These are phyloP conservation scores for Rutilus rutilus DNA, from an alignment of 2,113 vertebrate species.

Conservation along the genomic window DNA sequence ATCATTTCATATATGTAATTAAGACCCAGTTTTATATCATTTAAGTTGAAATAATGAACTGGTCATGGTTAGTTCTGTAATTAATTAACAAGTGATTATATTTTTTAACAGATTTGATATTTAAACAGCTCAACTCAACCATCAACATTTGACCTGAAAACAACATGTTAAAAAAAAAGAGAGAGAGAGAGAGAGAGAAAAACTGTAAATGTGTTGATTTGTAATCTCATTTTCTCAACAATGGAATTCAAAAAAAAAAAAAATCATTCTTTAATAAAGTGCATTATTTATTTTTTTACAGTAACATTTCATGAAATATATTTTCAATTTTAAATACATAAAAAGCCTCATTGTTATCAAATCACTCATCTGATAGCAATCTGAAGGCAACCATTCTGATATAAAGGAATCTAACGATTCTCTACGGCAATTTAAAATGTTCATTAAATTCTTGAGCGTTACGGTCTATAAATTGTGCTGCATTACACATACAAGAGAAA, in stretches of 20 bases:
- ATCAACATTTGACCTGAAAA: conserved; percentile 68
- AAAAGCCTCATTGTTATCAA: conserved; percentile 52
- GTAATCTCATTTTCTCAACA: conserved; percentile 27
- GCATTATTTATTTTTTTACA: conserved; percentile 72
- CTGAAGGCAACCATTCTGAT: conserved; percentile 62
- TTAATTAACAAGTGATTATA: conserved; percentile 62
- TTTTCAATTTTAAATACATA: conserved; percentile 52
- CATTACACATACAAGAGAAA: conserved; percentile 2
- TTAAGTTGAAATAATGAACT: conserved; percentile 64
- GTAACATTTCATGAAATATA: conserved; percentile 71
- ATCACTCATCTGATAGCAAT: conserved; percentile 71
- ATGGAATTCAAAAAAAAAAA: conserved; percentile 22
- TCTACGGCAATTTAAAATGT: conserved; percentile 47
- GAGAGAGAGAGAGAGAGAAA: background rate
- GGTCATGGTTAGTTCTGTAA: conserved; percentile 62
- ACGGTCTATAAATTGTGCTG: conserved; percentile 20
- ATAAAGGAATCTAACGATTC: conserved; percentile 58
- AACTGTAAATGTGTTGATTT: conserved; percentile 21
- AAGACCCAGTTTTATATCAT: conserved; percentile 63
- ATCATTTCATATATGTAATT: conserved; percentile 91
- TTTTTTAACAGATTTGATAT: conserved; percentile 59
- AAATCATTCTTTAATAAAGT: conserved; percentile 78
- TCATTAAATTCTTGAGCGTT: conserved; percentile 2
- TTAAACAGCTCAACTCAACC: conserved; percentile 62
- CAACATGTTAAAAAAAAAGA: background rate